These are phyloP conservation scores for Nesometra sesokonis DNA, from an alignment of 35 echinoderm and acorn worm species.

Conservation along the genomic window DNA sequence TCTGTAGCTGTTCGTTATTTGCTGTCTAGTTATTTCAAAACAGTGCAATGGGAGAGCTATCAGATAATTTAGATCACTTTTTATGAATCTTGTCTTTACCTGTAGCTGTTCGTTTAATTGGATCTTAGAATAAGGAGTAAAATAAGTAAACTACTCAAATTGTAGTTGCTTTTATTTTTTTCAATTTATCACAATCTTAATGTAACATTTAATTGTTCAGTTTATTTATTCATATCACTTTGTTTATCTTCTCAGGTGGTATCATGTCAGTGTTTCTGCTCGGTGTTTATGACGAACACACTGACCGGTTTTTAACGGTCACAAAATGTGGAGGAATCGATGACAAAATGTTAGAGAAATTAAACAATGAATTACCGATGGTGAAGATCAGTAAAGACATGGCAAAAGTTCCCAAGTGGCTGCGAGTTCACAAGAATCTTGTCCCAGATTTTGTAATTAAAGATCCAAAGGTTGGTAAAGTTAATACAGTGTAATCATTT, in stretches of 20 bases:
- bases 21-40: too few relatives aligned
- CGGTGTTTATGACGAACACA: constrained; percentile 59
- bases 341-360: constrained; percentile 65
- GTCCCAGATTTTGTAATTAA: constrained; percentile 90
- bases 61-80: too few relatives aligned
- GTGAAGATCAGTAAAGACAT: constrained; percentile 81
- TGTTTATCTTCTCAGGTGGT: constrained; percentile 37
- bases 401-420: constrained; percentile 68
- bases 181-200: too few relatives aligned
- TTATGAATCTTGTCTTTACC: too few relatives aligned
- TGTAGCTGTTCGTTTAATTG: too few relatives aligned
- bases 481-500: background rate
- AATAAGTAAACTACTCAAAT: too few relatives aligned
- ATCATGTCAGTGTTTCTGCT: constrained; percentile 94
- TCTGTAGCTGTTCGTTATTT: too few relatives aligned
- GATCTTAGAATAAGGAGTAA: too few relatives aligned
- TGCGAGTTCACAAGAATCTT: constrained; percentile 59
- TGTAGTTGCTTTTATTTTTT: too few relatives aligned
- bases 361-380: constrained; percentile 68
- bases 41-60: too few relatives aligned
- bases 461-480: constrained; percentile 71
- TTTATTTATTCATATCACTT: too few relatives aligned
- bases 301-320: constrained; percentile 56
- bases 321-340: constrained; percentile 90
- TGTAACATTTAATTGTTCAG: too few relatives aligned